phyloP scores from a whole-genome alignment of 2,797 vertebrate species.

The Sardinella longiceps region DNA sequence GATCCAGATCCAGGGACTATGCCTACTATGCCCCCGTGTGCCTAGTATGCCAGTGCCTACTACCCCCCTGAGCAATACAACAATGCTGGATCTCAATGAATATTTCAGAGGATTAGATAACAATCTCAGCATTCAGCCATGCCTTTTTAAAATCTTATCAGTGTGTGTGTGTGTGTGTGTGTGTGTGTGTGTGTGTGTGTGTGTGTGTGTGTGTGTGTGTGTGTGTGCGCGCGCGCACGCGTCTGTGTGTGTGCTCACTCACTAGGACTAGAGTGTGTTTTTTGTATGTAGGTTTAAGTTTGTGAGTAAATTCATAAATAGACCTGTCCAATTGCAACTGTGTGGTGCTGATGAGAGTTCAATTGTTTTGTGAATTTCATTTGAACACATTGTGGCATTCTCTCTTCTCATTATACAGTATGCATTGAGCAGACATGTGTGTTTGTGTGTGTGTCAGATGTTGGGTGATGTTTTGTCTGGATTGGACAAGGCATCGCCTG shows the following conservation, averaged over 20 bases:
- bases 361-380: neutral
- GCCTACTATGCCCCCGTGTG: too few species aligned
- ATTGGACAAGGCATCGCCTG: constrained; percentile 50
- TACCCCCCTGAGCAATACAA: too few species aligned
- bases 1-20: too few species aligned
- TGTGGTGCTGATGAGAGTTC: too few species aligned
- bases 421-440: neutral
- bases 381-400: neutral
- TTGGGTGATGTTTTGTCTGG: constrained; percentile 57
- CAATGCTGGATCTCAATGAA: too few species aligned
- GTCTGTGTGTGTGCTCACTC: too few species aligned
- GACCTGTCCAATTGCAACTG: too few species aligned
- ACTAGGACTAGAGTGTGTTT: too few species aligned
- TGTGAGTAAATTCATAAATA: neutral
- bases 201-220: neutral
- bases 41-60: too few species aligned
- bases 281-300: neutral
- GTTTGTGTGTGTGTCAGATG: constrained; percentile 49
- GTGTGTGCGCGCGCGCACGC: neutral
- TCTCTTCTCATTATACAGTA: neutral
- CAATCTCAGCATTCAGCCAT: too few species aligned
- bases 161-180: neutral
- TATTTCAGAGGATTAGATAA: too few species aligned
- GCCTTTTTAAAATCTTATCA: too few species aligned
- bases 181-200: neutral